A percentile compares a stretch with the other conserved stretches of the same genome.
phyloP scores from a whole-genome alignment of 2,888 invertebrate genomes.

The Smittia sp. region DNA sequence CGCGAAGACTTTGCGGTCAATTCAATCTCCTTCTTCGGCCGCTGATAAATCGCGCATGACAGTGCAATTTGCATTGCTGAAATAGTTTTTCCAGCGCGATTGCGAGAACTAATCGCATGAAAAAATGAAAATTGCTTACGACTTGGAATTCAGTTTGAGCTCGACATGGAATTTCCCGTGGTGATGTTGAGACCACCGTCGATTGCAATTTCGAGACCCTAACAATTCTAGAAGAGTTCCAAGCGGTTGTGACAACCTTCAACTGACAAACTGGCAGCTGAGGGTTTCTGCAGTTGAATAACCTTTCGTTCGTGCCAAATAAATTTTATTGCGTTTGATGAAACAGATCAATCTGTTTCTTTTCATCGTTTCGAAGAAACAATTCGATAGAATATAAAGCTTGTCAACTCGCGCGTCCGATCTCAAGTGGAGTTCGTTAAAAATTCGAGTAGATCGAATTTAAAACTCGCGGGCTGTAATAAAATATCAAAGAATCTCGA shows the following conservation, averaged over 20 bases:
- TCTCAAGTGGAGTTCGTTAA: too few relatives aligned
- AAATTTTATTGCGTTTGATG: too few relatives aligned
- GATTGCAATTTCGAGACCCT: background rate
- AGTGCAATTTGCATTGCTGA: slow-evolving; percentile 5
- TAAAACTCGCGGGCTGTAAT: background rate
- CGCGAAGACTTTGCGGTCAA: background rate
- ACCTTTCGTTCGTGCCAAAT: too few relatives aligned
- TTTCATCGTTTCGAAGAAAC: too few relatives aligned
- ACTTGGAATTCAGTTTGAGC: background rate
- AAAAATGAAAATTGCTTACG: background rate
- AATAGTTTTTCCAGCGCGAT: background rate
- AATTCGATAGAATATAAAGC: too few relatives aligned
- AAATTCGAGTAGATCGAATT: too few relatives aligned
- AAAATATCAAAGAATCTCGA: slow-evolving; percentile 6
- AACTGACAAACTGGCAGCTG: too few relatives aligned
- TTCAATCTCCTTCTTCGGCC: background rate
- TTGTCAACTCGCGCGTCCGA: too few relatives aligned
- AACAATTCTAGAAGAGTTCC: too few relatives aligned
- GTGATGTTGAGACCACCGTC: slow-evolving; percentile 17
- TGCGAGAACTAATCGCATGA: background rate
- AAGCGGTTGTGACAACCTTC: too few relatives aligned
- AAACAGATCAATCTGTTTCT: too few relatives aligned
- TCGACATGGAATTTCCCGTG: background rate
- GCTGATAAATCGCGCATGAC: background rate
- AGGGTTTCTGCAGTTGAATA: too few relatives aligned